Percentiles rank a stretch among this genome's conserved stretches.
Conservation (phyloP, 64 coral and sea anemone genomes). For the Stichodactyla mertensii region DNA sequence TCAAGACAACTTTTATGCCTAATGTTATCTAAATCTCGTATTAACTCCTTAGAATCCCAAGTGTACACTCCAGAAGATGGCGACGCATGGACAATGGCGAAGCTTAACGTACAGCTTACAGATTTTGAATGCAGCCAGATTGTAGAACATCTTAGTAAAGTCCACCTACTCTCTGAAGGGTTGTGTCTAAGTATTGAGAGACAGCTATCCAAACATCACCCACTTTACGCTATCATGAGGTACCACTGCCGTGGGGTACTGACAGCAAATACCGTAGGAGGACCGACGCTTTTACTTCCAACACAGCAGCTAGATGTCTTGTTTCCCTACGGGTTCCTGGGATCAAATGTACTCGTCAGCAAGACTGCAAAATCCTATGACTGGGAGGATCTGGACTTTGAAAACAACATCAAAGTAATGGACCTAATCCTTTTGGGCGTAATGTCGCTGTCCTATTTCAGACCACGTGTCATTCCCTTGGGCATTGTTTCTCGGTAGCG, state of each 20-base stretch:
- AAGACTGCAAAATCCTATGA: neutral
- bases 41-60: conserved; percentile 8
- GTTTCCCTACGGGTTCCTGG: conserved; percentile 26
- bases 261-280: conserved; percentile 41
- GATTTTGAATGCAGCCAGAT: conserved; percentile 37
- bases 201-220: conserved; percentile 36
- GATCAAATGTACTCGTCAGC: conserved; percentile 16
- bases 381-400: conserved; percentile 51
- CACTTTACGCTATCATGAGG: conserved; percentile 52
- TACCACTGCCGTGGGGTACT: conserved; percentile 55
- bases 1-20: no score
- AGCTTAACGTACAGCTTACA: conserved; percentile 41
- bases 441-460: no score
- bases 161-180: conserved; percentile 36
- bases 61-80: conserved; percentile 51
- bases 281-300: conserved; percentile 1
- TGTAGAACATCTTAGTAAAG: conserved; percentile 41
- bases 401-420: neutral
- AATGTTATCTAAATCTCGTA: no score
- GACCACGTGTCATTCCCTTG: no score
- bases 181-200: conserved; percentile 51
- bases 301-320: conserved; percentile 9
- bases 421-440: no score
- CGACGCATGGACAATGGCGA: conserved; percentile 33
- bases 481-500: no score